A percentile compares a stretch with the other conserved stretches of the same genome.
phyloP scores from a whole-genome alignment of 2,888 invertebrate genomes.

The Zonitis immaculata region DNA sequence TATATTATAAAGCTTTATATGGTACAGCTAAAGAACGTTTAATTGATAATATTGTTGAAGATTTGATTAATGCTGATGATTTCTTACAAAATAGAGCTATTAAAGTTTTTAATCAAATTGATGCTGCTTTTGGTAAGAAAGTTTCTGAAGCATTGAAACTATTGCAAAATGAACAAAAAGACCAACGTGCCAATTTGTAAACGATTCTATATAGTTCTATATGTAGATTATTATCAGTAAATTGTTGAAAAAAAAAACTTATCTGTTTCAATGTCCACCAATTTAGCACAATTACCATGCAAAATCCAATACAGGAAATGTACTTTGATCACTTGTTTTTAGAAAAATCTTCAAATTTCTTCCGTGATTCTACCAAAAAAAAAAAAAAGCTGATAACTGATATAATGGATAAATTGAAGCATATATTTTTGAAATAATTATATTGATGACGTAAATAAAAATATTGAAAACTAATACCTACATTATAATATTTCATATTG shows the following conservation, averaged over 20 bases:
- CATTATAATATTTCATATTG: not conserved
- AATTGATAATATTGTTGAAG: constrained; percentile 73
- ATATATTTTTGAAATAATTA: too few species aligned
- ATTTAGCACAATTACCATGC: too few species aligned
- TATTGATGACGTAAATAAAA: not conserved
- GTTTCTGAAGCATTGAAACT: constrained; percentile 54
- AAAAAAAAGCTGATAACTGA: too few species aligned
- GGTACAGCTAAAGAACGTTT: constrained; percentile 67
- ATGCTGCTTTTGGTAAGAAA: constrained; percentile 71
- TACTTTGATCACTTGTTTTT: too few species aligned
- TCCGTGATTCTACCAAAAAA: too few species aligned
- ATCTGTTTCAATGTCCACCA: too few species aligned
- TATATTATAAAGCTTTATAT: constrained; percentile 71
- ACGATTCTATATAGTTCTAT: too few species aligned
- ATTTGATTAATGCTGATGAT: constrained; percentile 70
- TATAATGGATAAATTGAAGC: too few species aligned
- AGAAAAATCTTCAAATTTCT: too few species aligned
- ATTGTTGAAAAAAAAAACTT: too few species aligned
- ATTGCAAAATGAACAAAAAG: not conserved
- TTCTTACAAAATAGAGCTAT: constrained; percentile 87
- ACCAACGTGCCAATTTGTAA: constrained; percentile 35
- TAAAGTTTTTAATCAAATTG: constrained; percentile 75
- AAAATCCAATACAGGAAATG: too few species aligned
- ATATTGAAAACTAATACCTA: constrained; percentile 2
- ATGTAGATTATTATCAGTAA: not conserved